These are phyloP conservation scores for Theodoxus fluviatilis DNA, from an alignment of 2,888 invertebrate species.

Conservation along the genomic window DNA sequence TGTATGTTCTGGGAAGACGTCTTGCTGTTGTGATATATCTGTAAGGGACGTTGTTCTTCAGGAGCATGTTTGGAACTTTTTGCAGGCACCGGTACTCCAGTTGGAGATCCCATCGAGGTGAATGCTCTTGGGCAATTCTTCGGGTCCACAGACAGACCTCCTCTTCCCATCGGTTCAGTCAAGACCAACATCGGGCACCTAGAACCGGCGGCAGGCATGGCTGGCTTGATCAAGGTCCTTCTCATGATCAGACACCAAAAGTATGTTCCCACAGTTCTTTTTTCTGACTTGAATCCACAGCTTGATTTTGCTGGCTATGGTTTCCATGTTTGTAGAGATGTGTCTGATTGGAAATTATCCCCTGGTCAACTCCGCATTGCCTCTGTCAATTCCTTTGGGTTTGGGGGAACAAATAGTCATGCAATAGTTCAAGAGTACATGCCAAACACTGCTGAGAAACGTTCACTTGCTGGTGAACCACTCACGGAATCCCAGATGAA, in stretches of 20 bases:
- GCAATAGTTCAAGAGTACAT: constrained; percentile 31
- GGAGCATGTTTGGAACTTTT: no score
- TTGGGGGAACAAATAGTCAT: constrained; percentile 47
- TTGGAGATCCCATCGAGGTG: constrained; percentile 48
- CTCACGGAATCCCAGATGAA: no score
- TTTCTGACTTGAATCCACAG: constrained; percentile 33
- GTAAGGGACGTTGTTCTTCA: background rate
- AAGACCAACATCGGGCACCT: constrained; percentile 48
- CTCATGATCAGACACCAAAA: constrained; percentile 42
- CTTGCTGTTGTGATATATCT: background rate
- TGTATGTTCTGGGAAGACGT: background rate
- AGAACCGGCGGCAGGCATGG: constrained; percentile 43
- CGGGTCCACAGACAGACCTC: background rate
- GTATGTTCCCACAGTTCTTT: constrained; percentile 42
- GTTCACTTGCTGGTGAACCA: no score
- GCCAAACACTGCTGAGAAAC: background rate
- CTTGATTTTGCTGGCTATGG: constrained; percentile 37
- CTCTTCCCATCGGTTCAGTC: constrained; percentile 40
- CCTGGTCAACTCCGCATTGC: constrained; percentile 28
- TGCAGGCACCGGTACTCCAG: constrained; percentile 49
- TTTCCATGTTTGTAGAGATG: no score
- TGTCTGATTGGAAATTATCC: constrained; percentile 35
- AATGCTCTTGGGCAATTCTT: constrained; percentile 41
- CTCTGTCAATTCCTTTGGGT: constrained; percentile 43
- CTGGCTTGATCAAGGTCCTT: constrained; percentile 43